A percentile compares a stretch with the other conserved stretches of the same genome.
phyloP scores from a whole-genome alignment of 2,888 invertebrate genomes.

The Octonoba sinensis region DNA sequence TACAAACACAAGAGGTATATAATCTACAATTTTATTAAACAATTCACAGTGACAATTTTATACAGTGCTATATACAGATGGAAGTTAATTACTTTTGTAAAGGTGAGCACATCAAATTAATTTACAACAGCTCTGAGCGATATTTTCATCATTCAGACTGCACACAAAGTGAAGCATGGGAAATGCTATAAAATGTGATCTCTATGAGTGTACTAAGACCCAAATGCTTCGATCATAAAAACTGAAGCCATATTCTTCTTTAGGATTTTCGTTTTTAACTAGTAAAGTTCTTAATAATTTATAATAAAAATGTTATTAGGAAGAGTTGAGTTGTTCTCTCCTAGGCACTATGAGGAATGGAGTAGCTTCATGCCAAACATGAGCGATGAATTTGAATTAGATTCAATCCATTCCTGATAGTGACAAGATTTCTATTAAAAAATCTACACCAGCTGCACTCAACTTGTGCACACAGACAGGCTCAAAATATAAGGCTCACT shows the following conservation, averaged over 20 bases:
- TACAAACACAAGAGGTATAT: slow-evolving; percentile 14
- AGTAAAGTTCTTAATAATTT: slow-evolving; percentile 29
- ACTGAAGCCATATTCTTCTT: slow-evolving; percentile 35
- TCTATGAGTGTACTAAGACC: slow-evolving; percentile 57
- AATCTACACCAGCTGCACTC: slow-evolving; percentile 35
- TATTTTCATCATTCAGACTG: slow-evolving; percentile 50
- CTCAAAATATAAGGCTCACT: slow-evolving; percentile 32
- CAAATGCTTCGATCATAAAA: slow-evolving; percentile 44
- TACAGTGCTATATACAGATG: slow-evolving; percentile 66
- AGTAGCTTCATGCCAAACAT: too few relatives aligned
- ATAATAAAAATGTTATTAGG: slow-evolving; percentile 29
- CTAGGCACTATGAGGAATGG: too few relatives aligned
- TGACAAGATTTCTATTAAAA: slow-evolving; percentile 36
- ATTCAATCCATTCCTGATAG: slow-evolving; percentile 8
- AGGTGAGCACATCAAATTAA: slow-evolving; percentile 63
- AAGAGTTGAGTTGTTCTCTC: slow-evolving; percentile 9
- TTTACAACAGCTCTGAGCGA: slow-evolving; percentile 61
- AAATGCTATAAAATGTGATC: slow-evolving; percentile 62
- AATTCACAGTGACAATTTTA: slow-evolving; percentile 64
- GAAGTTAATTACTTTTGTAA: slow-evolving; percentile 63
- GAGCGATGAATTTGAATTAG: too few relatives aligned
- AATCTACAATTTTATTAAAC: slow-evolving; percentile 65
- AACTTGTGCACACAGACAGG: slow-evolving; percentile 36
- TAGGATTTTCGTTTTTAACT: slow-evolving; percentile 19
- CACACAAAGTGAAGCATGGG: slow-evolving; percentile 58